Base-by-base conservation (phyloP, 2,888 invertebrate species). In the Rhingia campestris region DNA sequence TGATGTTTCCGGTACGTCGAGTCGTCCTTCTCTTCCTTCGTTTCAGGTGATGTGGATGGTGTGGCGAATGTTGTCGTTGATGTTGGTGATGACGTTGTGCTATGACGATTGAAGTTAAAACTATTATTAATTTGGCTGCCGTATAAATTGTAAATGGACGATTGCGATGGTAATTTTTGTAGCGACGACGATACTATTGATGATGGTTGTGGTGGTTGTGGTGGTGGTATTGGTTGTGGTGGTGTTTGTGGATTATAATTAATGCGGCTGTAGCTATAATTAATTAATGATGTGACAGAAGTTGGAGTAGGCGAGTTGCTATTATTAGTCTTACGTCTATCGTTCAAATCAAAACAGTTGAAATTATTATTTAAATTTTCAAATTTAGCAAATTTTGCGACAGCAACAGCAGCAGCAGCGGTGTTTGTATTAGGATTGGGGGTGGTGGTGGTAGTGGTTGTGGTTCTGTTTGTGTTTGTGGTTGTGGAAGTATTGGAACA, bases 41-140 rank as follows among this genome's bases (percentile, higher is more conserved):
- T 53, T 22, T 70, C 70, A 43, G 54, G 63, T 22, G 75, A 30
- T 67, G 59, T 72, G 61, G 80, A 59, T 81, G 81, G 33, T 77
- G 87, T 81, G 77, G 66, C 61, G 33, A 73, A 67, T 80, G 76
- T 56, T 72, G 74, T 63, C 75, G 81, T 30, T 74, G 86, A 41
- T 86, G 86, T 49, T 86, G 87, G 59, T 82, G 85, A 61, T 86
- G 84, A 54, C 86, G 87, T 49, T 87, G 86, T 61, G 80, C 79
- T 81, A 81, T 86, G 81, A 80, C 81, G 77, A 86, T 86, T 86
- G 69, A 77, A 81, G 79, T 81, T 86, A 86, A 81, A 81, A 86
- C 76, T 86, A 70, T 86, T 81, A 81, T 81, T 86, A 81, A 77
- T 80, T 84, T 84, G 74, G 70, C 70, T 80, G 84, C 84, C 81